Conservation (phyloP, 2,888 invertebrate species). For the Mycogona germanica region DNA sequence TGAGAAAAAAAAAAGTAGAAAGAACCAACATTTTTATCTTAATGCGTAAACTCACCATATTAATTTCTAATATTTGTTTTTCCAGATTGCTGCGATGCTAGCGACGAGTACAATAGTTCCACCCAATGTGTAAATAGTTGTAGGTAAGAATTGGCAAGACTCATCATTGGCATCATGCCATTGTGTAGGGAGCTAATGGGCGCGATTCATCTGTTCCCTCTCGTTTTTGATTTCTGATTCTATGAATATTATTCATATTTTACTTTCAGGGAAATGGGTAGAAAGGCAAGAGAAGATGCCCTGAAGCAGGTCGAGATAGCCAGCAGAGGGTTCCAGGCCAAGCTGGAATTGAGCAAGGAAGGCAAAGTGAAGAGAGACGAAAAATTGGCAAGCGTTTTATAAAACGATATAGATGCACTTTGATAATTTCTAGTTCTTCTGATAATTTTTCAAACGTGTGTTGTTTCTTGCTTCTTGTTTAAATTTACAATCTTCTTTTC, state of each 20-base stretch:
- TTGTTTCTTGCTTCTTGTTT: not conserved
- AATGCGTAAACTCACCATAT: no score
- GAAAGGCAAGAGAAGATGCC: slow-evolving; percentile 50
- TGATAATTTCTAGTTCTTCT: no score
- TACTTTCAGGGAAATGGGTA: slow-evolving; percentile 49
- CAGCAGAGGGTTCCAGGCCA: slow-evolving; percentile 63
- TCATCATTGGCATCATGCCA: not conserved
- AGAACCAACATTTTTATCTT: no score
- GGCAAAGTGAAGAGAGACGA: slow-evolving; percentile 63
- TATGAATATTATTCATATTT: not conserved
- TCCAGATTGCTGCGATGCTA: slow-evolving; percentile 54
- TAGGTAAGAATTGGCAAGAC: slow-evolving; percentile 29
- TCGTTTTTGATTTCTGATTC: not conserved
- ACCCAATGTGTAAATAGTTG: slow-evolving; percentile 64
- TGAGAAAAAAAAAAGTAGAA: no score
- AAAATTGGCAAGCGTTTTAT: slow-evolving; percentile 38
- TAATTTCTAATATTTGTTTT: slow-evolving; percentile 21
- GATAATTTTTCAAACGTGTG: no score
- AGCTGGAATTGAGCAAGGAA: slow-evolving; percentile 56
- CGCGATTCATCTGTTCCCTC: not conserved
- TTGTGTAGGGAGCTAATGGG: not conserved
- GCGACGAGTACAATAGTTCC: slow-evolving; percentile 43
- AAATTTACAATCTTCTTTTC: not conserved
- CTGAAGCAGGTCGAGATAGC: slow-evolving; percentile 57
- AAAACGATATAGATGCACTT: no score